Percentiles rank a stretch among this genome's conserved stretches.
These are phyloP conservation scores for Anthoptus insignis DNA, from an alignment of 2,888 invertebrate genomes.

Conservation along the genomic window DNA sequence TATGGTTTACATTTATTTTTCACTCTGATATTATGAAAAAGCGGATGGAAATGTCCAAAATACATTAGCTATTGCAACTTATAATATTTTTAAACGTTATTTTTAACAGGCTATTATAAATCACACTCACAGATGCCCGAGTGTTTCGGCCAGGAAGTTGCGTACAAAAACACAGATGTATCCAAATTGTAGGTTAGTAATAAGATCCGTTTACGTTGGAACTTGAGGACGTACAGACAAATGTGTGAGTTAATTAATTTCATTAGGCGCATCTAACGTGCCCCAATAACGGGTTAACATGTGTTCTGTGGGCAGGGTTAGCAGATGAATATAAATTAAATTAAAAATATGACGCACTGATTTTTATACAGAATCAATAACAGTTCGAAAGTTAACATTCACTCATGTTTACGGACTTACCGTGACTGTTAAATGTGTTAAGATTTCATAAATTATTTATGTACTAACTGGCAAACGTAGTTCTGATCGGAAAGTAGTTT, in stretches of 20 bases:
- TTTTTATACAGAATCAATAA: too few species aligned
- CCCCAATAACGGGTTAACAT: slow-evolving; percentile 62
- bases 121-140: not conserved
- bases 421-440: too few species aligned
- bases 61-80: too few species aligned
- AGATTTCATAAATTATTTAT: too few species aligned
- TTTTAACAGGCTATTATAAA: not conserved
- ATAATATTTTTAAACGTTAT: not conserved
- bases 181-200: slow-evolving; percentile 20
- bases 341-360: too few species aligned
- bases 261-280: slow-evolving; percentile 68
- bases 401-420: too few species aligned
- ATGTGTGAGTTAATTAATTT: slow-evolving; percentile 71
- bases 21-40: too few species aligned
- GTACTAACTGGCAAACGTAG: too few species aligned
- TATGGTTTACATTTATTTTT: too few species aligned
- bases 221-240: slow-evolving; percentile 23
- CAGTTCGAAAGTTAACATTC: too few species aligned
- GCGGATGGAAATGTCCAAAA: too few species aligned
- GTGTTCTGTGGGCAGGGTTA: slow-evolving; percentile 59
- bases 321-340: not conserved
- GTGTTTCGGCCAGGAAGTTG: slow-evolving; percentile 1
- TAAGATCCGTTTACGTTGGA: slow-evolving; percentile 27
- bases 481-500: too few species aligned
- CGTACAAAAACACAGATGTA: slow-evolving; percentile 18